Evolutionary conservation across 1,140 invertebrate genomes (phyloP).

Genomic region (Panagrolaimus sp.): DNA sequence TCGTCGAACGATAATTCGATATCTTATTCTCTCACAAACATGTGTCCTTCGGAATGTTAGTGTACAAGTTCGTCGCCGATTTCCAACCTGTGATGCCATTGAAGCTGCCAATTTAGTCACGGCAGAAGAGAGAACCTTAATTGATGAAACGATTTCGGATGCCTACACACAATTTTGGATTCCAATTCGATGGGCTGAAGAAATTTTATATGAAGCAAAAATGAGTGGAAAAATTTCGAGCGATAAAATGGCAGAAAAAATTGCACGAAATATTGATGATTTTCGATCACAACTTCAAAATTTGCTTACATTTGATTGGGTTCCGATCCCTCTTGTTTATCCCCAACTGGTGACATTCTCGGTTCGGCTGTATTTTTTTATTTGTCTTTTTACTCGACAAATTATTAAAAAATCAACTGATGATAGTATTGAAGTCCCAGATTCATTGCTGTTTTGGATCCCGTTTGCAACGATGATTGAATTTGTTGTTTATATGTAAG

Average conservation of each 20-base stretch:
- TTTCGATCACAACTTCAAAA: too few relatives aligned
- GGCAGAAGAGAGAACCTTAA: constrained; percentile 13
- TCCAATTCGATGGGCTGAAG: constrained; percentile 30
- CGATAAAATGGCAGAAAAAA: constrained; percentile 12
- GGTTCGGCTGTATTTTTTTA: constrained; percentile 32
- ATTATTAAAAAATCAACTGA: constrained; percentile 12
- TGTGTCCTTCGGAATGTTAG: constrained; percentile 28
- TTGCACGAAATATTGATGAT: background rate
- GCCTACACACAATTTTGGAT: constrained; percentile 34
- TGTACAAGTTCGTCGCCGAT: constrained; percentile 30
- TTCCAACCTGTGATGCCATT: constrained; percentile 28
- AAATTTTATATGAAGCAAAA: constrained; percentile 9
- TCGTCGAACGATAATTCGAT: constrained; percentile 1
- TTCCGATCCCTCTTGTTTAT: constrained; percentile 34
- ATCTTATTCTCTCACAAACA: background rate
- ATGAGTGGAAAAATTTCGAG: background rate
- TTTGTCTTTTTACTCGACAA: constrained; percentile 33
- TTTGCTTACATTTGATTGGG: constrained; percentile 10
- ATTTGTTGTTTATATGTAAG: constrained; percentile 22
- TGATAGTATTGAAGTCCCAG: background rate
- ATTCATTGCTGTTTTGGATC: constrained; percentile 25
- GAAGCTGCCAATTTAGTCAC: constrained; percentile 27
- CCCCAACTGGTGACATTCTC: constrained; percentile 39
- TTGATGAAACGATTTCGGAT: constrained; percentile 3
- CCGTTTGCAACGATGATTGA: constrained; percentile 33